Percentiles rank a stretch among this genome's conserved stretches.
These are phyloP conservation scores for Platichthys stellatus DNA, from an alignment of 2,113 vertebrate species.

Conservation along the genomic window DNA sequence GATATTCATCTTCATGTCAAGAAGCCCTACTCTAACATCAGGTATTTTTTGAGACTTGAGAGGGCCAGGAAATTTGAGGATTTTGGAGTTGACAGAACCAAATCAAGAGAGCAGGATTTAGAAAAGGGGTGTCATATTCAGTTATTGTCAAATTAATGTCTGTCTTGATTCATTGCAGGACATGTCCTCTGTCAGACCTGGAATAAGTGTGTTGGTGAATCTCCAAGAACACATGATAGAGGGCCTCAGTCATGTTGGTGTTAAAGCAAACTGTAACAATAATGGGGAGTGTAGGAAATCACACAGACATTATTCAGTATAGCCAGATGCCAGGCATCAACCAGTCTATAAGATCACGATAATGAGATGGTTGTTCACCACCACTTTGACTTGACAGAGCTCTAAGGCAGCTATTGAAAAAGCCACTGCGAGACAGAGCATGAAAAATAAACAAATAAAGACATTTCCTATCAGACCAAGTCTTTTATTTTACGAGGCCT, in stretches of 20 bases:
- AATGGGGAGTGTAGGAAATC: neutral
- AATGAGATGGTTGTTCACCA: slow-evolving; percentile 41
- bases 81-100: no score
- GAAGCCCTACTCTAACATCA: no score
- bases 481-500: slow-evolving; percentile 79
- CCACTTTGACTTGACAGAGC: slow-evolving; percentile 57
- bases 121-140: no score
- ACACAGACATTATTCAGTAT: slow-evolving; percentile 2
- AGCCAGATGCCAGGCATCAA: slow-evolving; percentile 23
- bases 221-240: no score
- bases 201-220: no score
- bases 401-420: slow-evolving; percentile 57
- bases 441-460: slow-evolving; percentile 81
- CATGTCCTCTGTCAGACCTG: no score
- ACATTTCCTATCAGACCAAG: slow-evolving; percentile 74
- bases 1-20: no score
- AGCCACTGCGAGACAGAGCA: slow-evolving; percentile 48
- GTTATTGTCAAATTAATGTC: no score
- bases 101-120: no score
- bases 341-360: slow-evolving; percentile 63
- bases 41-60: no score
- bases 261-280: neutral
- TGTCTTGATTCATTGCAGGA: no score
- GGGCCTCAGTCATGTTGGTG: neutral
- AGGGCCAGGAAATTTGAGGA: no score